Evolutionary conservation across 2,113 vertebrate species (phyloP), one percentile per base, ranked within the genome.

Genomic region (Manacus vitellinus): DNA sequence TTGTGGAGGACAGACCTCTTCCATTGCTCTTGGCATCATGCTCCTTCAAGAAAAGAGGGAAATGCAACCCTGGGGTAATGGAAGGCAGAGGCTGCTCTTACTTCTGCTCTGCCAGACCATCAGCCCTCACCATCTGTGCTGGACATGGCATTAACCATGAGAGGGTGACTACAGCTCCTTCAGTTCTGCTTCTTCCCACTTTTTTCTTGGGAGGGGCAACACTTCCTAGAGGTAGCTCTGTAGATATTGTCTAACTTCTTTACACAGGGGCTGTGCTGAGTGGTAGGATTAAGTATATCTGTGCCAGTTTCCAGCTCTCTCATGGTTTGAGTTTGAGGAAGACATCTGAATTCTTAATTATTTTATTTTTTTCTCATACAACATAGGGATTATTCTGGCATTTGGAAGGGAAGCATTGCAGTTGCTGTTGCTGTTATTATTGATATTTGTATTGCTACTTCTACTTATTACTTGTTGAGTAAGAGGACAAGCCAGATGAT

Each of bases 1-100:
- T 75, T 63, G 58, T 35, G 25, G 23, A 63, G 33, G 66, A 74
- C 12, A 65, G 41, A 75, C 33, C 5, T 55, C n/a, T 79, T 52
- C 84, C 41, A 27, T 0, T 0, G 5, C 18, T 19, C 14, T 47
- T 1, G 0, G 47, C 16, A 6, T 47, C 39, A n/a, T 0, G 1
- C 18, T 82, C 1, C 0, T 52, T 35, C 43, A 61, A 44, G 62
- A 31, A 73, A 87, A 82, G 74, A 55, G n/a, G 44, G 20, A 68
- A 92, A 54, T 1, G 2, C 56, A 81, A 25, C 4, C 43, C 58
- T 63, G 70, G 51, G 12, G 21, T 55, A 90, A 72, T 1, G 5
- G n/a, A 58, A 81, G 63, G 35, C 33, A 92, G 37, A 63, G 30
- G 19, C 17, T 88, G 49, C 24, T 61, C 51, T 82, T 77, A 28